Percentiles rank a stretch among this genome's conserved stretches.
Conservation (phyloP, 2,113 vertebrate genomes). For the Xyliphius kryptos region DNA sequence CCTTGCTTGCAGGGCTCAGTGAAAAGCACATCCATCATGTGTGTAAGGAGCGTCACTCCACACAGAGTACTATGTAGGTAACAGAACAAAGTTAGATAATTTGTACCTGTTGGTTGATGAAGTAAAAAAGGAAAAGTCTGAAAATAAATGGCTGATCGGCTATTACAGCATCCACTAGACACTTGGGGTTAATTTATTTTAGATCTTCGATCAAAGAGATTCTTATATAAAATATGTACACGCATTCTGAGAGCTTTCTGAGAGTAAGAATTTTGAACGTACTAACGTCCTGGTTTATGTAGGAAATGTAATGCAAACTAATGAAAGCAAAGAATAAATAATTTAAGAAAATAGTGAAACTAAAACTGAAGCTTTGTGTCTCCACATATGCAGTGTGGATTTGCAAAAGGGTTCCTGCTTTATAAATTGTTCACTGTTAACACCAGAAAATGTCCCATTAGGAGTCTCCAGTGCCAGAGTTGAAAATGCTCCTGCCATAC, state of each 20-base stretch:
- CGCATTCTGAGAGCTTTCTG: too few species aligned
- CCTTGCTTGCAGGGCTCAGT: neutral
- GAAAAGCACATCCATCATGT: conserved; percentile 14
- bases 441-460: conserved; percentile 38
- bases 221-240: too few species aligned
- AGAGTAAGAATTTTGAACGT: too few species aligned
- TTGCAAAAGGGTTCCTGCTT: conserved; percentile 30
- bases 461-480: conserved; percentile 35
- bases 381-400: conserved; percentile 12
- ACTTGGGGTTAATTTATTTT: too few species aligned
- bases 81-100: conserved; percentile 15
- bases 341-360: conserved; percentile 25
- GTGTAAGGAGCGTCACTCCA: neutral
- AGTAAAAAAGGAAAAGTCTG: neutral
- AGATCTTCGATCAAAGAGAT: too few species aligned
- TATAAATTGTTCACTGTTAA: conserved; percentile 24
- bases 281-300: too few species aligned
- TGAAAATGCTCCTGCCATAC: conserved; percentile 39
- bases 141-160: neutral
- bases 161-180: neutral
- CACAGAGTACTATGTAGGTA: conserved; percentile 16
- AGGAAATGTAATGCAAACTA: too few species aligned
- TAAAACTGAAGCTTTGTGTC: conserved; percentile 26
- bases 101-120: neutral
- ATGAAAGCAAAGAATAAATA: too few species aligned